Percentiles rank a stretch among this genome's conserved stretches.
These are phyloP conservation scores for Papilio elwesi DNA, from an alignment of 2,888 invertebrate species.

Conservation along the genomic window DNA sequence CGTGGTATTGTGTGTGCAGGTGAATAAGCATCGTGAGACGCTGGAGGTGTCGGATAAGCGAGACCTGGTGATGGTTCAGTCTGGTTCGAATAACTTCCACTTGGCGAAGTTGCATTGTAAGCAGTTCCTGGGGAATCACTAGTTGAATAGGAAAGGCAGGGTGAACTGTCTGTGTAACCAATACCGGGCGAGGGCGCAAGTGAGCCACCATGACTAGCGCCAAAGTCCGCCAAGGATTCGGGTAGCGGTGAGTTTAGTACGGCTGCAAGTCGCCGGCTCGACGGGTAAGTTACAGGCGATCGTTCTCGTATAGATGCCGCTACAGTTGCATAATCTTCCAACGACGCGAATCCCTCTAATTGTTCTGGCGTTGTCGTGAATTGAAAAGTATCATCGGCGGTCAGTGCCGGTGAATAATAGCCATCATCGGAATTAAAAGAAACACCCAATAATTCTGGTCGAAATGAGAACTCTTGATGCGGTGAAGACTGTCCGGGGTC, in stretches of 20 bases:
- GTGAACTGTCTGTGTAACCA: slow-evolving; percentile 77
- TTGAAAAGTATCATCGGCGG: slow-evolving; percentile 89
- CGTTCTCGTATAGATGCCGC: slow-evolving; percentile 84
- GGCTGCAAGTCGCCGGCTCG: slow-evolving; percentile 90
- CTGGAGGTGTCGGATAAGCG: slow-evolving; percentile 93
- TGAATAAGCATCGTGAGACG: slow-evolving; percentile 92
- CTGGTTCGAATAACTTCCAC: slow-evolving; percentile 73
- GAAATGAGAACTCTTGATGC: slow-evolving; percentile 84
- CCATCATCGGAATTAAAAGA: slow-evolving; percentile 86
- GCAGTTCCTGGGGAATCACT: slow-evolving; percentile 76
- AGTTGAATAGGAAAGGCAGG: slow-evolving; percentile 92
- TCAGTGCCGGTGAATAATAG: slow-evolving; percentile 86
- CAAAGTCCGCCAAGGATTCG: slow-evolving; percentile 92
- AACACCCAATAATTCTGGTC: slow-evolving; percentile 86
- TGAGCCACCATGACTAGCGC: slow-evolving; percentile 88
- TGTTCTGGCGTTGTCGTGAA: slow-evolving; percentile 86
- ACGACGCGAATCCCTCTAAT: slow-evolving; percentile 85
- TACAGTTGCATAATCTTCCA: slow-evolving; percentile 86
- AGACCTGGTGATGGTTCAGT: slow-evolving; percentile 87
- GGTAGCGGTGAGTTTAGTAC: slow-evolving; percentile 91
- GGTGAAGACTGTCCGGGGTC: slow-evolving; percentile 87
- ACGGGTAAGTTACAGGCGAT: slow-evolving; percentile 85
- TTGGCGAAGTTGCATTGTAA: slow-evolving; percentile 72
- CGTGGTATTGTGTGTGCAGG: slow-evolving; percentile 86
- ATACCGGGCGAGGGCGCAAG: slow-evolving; percentile 82